Base-by-base conservation (phyloP, 2,113 vertebrate genomes). In the Steatornis caripensis region DNA sequence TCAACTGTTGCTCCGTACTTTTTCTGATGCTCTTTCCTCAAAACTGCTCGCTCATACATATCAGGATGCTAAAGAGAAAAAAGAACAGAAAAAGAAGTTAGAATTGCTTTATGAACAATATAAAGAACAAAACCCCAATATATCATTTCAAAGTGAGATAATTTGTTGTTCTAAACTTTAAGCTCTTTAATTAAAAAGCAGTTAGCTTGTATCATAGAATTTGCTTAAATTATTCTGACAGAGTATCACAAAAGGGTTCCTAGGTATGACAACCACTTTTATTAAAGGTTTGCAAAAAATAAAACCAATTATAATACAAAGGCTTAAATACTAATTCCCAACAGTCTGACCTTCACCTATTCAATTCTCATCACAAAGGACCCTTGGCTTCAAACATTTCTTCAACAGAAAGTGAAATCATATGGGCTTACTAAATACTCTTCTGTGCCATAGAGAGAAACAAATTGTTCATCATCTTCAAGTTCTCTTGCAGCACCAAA, bases 381-480 rank as follows among this genome's bases (percentile, higher is more conserved):
- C 23, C 22, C 10, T 6, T 19, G 14, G 36, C 19, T 88, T 84
- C 41, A 84, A 66, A 36, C 34, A 69, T 11, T 65, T 66, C 36
- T 93, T 79, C 58, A 89, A 93, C 15, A 68, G 58, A 93, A 83
- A 90, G 68, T 43, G 30, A 86, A 95, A 96, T 69, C 22, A 45
- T 5, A 60, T 5, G 7, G 16, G 41, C 97, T 99, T 98, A 99
- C 99, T 98, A 99, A 98, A 94, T 99, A 99, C 13, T 99, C 99
- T 97, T 99, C 99, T 6, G 99, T 99, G 69, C 99, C 99, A 83
- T 99, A 99, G n/a, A 99, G 98, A 20, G 99, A 99, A 80, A 99
- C 99, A 93, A 99, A 99, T 88, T 99, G 99, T 83, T 99, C 99
- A 82, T 99, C 99, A 92, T 99, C 99, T 94, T 99, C 99, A 53